Base-by-base conservation (phyloP, 2,888 invertebrate species). In the Melanargia galathea region DNA sequence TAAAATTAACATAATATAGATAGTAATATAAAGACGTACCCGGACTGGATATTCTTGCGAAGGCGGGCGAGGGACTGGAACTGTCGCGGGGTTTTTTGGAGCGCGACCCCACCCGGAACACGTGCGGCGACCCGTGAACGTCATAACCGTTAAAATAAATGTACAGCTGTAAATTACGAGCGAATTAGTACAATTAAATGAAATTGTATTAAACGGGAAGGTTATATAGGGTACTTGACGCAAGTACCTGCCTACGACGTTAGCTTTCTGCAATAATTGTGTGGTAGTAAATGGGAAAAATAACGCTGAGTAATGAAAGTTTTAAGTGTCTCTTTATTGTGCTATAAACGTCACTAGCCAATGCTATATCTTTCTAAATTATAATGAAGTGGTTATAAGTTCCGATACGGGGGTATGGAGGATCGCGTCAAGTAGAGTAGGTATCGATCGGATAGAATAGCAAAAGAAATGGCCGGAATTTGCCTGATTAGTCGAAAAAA, bases 61-160 rank as follows among this genome's bases (percentile, higher is more conserved):
- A 93, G 52, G 90, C 83, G 8, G 93, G 84, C 10, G 93, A 80
- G 1, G 90, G 90, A 65, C 90, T 90, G 43, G 85, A 81, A 71
- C 89, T 90, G 65, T 90, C 90, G 2, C 90, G 79, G 6, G 79
- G 82, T 67, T 87, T 89, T 73, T 84, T 88, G 26, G 95, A 93
- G 66, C 94, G 94, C 0, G 96, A 94, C 20, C 97, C 97, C 10
- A 97, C 97, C 63, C 97, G 92, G 87, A 97, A 95, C 78, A 96
- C 95, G 78, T 96, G 97, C 26, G 97, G 97, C 11, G 97, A 97
- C 5, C 97, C 98, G 66, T 88, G 84, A 38, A 94, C 93, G 76
- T 97, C 96, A 79, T 95, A 95, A 10, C 98, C 98, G 81, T 98
- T 98, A 88, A 98, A 99, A 81, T 97, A 98, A 33, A 98, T 95